A percentile compares a stretch with the other conserved stretches of the same genome.
These are phyloP conservation scores for Crematogaster levior DNA, from an alignment of 2,888 invertebrate species.

Conservation along the genomic window DNA sequence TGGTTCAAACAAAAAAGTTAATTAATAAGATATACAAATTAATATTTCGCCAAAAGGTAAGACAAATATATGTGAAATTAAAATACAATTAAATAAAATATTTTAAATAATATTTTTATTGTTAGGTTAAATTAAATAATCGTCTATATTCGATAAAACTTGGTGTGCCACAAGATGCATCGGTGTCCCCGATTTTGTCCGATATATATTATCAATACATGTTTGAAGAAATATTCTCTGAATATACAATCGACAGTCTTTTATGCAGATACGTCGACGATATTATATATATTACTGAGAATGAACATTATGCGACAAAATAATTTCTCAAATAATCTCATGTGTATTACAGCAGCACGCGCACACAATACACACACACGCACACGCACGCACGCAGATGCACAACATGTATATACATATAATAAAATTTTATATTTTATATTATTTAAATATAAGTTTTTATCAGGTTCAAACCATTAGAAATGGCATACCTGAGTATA, in stretches of 20 bases:
- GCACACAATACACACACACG: neutral
- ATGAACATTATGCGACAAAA: slow-evolving; percentile 3
- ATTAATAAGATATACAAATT: neutral
- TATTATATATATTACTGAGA: slow-evolving; percentile 23
- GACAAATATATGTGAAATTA: neutral
- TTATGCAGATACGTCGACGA: slow-evolving; percentile 30
- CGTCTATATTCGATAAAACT: neutral
- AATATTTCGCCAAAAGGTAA: slow-evolving; percentile 14
- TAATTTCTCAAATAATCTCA: slow-evolving; percentile 8
- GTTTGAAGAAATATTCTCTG: neutral
- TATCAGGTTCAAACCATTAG: slow-evolving; percentile 5
- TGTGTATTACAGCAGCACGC: neutral
- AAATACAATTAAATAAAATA: neutral
- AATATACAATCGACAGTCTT: neutral
- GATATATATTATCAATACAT: slow-evolving; percentile 40
- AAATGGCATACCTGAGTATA: slow-evolving; percentile 22
- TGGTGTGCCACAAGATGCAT: slow-evolving; percentile 33
- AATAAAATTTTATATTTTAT: neutral
- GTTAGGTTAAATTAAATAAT: slow-evolving; percentile 10
- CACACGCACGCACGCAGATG: neutral
- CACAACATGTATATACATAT: neutral
- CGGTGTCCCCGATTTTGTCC: slow-evolving; percentile 17
- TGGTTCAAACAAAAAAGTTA: neutral
- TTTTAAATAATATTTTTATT: slow-evolving; percentile 6
- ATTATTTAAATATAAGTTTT: neutral